Evolutionary conservation across 2,113 vertebrate species (phyloP).

Genomic region (Hydrolagus affinis): DNA sequence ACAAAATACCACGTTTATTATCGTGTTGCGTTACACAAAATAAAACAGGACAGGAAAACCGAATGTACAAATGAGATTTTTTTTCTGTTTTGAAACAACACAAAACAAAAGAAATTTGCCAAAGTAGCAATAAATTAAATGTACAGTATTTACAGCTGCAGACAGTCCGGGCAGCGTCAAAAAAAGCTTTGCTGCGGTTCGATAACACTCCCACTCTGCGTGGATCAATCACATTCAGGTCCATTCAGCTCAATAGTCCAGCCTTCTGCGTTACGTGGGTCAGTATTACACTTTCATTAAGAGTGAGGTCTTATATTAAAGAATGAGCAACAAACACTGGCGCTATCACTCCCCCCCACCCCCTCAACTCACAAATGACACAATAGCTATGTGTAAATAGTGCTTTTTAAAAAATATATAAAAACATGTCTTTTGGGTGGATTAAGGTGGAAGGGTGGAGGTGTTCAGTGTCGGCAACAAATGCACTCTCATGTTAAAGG

Average conservation of each 20-base stretch:
- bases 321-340: too few species aligned
- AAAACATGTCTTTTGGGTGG: too few species aligned
- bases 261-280: not conserved
- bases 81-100: conserved; percentile 59
- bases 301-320: too few species aligned
- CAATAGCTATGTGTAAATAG: too few species aligned
- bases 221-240: too few species aligned
- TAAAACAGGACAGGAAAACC: conserved; percentile 68
- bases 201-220: conserved; percentile 36
- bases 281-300: not conserved
- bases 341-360: too few species aligned
- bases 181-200: conserved; percentile 50
- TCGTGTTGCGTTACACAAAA: conserved; percentile 38
- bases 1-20: conserved; percentile 76
- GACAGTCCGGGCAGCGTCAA: conserved; percentile 51
- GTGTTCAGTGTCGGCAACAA: too few species aligned
- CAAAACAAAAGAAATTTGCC: conserved; percentile 59
- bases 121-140: conserved; percentile 76
- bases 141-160: conserved; percentile 72
- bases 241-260: not conserved
- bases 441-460: too few species aligned
- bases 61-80: conserved; percentile 71
- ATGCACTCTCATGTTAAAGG: too few species aligned
- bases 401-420: too few species aligned
- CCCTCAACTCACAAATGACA: too few species aligned